Evolutionary conservation across 2,113 vertebrate species (phyloP).

Genomic region (Cyprinodon tularosa): DNA sequence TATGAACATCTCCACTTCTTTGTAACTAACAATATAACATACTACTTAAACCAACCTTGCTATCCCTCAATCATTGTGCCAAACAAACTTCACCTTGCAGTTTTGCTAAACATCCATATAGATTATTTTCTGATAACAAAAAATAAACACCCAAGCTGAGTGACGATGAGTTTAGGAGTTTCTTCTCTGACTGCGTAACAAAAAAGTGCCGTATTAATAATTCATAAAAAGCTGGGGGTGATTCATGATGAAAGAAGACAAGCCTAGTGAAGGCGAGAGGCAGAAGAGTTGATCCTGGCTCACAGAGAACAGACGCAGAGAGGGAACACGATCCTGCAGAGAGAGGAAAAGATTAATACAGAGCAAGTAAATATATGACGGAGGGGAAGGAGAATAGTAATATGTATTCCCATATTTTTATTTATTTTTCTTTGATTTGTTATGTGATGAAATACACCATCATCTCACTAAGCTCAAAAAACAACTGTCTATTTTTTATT

Average conservation of each 20-base stretch:
- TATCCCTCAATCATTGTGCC: background rate
- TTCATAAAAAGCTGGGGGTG: slow-evolving; percentile 72
- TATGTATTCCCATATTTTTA: slow-evolving; percentile 24
- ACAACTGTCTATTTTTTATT: slow-evolving; percentile 6
- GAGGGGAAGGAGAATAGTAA: slow-evolving; percentile 37
- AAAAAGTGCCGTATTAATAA: slow-evolving; percentile 73
- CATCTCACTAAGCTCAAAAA: slow-evolving; percentile 18
- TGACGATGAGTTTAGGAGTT: slow-evolving; percentile 59
- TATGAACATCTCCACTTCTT: too few species aligned
- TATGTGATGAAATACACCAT: slow-evolving; percentile 20
- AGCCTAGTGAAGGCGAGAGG: slow-evolving; percentile 65
- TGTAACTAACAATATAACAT: too few species aligned
- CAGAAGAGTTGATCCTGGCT: slow-evolving; percentile 64
- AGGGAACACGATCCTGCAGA: slow-evolving; percentile 33
- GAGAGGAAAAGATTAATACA: slow-evolving; percentile 19
- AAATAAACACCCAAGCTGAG: slow-evolving; percentile 44
- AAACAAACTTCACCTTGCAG: background rate
- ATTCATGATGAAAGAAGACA: slow-evolving; percentile 61
- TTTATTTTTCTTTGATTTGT: slow-evolving; percentile 13
- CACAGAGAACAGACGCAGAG: slow-evolving; percentile 37
- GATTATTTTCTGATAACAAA: background rate
- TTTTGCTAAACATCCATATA: background rate
- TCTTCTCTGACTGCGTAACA: slow-evolving; percentile 58
- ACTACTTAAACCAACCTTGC: background rate
- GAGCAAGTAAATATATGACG: slow-evolving; percentile 43